These are phyloP conservation scores for Erebia palarica DNA, from an alignment of 2,888 invertebrate genomes.

Conservation along the genomic window DNA sequence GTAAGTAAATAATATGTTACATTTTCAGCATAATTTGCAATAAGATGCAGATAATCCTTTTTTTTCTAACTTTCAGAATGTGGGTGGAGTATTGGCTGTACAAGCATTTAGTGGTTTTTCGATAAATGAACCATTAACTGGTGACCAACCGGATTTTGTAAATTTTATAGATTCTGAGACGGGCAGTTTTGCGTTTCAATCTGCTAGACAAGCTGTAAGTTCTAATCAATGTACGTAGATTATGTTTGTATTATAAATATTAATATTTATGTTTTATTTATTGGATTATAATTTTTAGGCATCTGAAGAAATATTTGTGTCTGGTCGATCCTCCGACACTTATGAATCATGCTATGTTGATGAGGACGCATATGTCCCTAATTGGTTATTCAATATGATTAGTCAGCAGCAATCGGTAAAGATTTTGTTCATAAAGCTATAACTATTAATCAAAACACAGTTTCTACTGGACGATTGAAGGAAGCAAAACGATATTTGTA, in stretches of 20 bases:
- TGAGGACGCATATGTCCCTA: constrained; percentile 66
- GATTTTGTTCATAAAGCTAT: background rate
- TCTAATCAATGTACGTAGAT: background rate
- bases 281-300: constrained; percentile 50
- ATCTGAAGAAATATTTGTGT: constrained; percentile 69
- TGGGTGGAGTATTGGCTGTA: constrained; percentile 52
- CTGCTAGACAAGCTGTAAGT: constrained; percentile 61
- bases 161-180: constrained; percentile 68
- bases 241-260: background rate
- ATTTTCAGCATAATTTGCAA: background rate
- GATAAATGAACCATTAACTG: constrained; percentile 55
- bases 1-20: constrained; percentile 42
- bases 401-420: constrained; percentile 65
- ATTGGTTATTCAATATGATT: constrained; percentile 70
- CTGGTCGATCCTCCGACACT: constrained; percentile 66
- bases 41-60: constrained; percentile 8
- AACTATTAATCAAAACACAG: no score
- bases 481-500: no score
- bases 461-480: no score
- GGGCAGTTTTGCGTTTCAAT: constrained; percentile 55
- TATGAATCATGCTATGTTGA: constrained; percentile 64
- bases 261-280: constrained; percentile 4
- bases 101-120: constrained; percentile 73
- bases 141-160: constrained; percentile 60
- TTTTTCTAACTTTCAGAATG: constrained; percentile 47